Evolutionary conservation across 2,888 invertebrate genomes (phyloP), one percentile per base, ranked within the genome.

Genomic region (Ellobium chinense): DNA sequence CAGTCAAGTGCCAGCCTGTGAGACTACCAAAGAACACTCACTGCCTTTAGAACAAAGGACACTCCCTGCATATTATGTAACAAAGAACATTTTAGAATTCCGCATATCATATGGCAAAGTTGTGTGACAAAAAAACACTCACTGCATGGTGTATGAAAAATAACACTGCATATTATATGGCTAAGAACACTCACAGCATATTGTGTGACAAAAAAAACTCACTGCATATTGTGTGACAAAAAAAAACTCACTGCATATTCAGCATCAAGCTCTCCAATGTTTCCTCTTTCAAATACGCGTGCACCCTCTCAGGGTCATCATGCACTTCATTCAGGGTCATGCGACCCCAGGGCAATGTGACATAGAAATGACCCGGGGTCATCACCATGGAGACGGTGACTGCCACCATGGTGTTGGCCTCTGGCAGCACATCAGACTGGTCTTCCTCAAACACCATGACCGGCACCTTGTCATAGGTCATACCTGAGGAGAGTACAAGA

Each of bases 321-420:
- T 65, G 39, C 2, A 85, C 79, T 9, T 83, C 65, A 62, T 88
- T 79, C 9, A 90, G 78, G 12, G 89, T 85, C 65, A 82, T 83
- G 31, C 87, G 85, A 3, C 91, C 91, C 82, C 87, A 90, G 21
- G 92, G 92, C 56, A 93, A 84, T 27, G 87, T 85, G 65, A 89
- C 88, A 83, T 91, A 92, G 88, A 93, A 93, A 75, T 88, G 88
- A 18, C 83, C 78, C 0, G 93, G 92, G 63, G 81, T 88, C 27
- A 88, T 34, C 2, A 92, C 85, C 29, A 90, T 86, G 37, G 88
- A 87, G 21, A 93, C 87, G 76, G 90, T 89, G 27, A 91, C 87
- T n/a, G 88, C 85, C 62, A 92, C 88, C 85, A 88, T 87, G 36
- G 83, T 85, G 18, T 85, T 88, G 29, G 81, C 83, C 0, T 83